Evolutionary conservation across 1,140 invertebrate species (phyloP).

Genomic region (Vanessa tameamea): DNA sequence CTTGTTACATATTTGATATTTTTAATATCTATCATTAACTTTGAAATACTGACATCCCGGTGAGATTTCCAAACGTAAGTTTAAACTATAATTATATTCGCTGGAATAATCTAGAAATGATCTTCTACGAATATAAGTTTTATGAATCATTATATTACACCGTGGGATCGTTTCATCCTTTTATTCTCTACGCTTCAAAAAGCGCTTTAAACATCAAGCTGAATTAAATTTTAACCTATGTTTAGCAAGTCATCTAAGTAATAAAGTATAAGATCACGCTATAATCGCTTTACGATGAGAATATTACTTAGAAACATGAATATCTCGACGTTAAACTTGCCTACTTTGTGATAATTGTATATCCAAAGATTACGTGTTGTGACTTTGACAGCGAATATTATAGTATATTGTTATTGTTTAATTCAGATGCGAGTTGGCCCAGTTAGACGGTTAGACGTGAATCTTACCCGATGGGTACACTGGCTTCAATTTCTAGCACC

Average conservation of each 20-base stretch:
- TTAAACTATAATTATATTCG: not conserved
- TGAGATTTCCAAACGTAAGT: not conserved
- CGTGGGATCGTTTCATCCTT: slow-evolving; percentile 26
- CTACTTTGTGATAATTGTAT: no score
- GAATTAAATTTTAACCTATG: slow-evolving; percentile 33
- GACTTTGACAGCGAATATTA: no score
- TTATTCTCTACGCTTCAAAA: slow-evolving; percentile 16
- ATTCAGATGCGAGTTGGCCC: no score
- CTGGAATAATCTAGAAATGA: slow-evolving; percentile 19
- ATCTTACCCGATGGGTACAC: no score
- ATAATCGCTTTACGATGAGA: slow-evolving; percentile 12
- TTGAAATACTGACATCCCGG: not conserved
- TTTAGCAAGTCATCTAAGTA: slow-evolving; percentile 28
- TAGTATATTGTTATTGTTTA: no score
- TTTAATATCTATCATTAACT: not conserved
- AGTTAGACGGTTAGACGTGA: no score
- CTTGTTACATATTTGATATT: no score
- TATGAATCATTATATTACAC: slow-evolving; percentile 16
- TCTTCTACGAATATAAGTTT: slow-evolving; percentile 29
- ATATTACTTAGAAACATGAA: not conserved
- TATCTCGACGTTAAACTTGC: not conserved
- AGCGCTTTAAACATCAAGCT: slow-evolving; percentile 10
- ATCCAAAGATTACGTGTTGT: no score
- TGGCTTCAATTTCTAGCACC: no score
- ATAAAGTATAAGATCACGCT: slow-evolving; percentile 21